Evolutionary conservation across 2,797 vertebrate genomes (phyloP), one percentile per base, ranked within the genome.

Genomic region (Hafferia zeledoni): DNA sequence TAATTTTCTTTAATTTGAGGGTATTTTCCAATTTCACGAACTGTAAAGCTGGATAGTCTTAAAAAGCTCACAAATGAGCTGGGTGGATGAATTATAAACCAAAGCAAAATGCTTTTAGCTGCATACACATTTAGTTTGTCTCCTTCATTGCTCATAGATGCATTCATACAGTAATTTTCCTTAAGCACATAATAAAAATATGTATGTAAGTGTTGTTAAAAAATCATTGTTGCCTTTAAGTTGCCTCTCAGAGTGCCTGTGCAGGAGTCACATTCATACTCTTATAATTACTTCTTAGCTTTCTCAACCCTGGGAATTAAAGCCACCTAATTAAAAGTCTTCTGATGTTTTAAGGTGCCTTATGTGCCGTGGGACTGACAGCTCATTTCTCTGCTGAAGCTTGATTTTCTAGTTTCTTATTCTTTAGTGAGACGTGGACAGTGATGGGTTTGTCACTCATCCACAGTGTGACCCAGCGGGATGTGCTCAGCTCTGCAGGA

Each of bases 1-100:
- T 6, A 33, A 52, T 95, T 87, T 76, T 63, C 63, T 81, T 49
- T 79, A 53, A 57, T 84, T 84, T 69, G 56, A 69, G 30, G n/a
- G 53, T 79, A 23, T 57, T 67, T 55, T 61, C 44, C 17, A 22
- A 31, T 88, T 94, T 87, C 70, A 59, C 52, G 43, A 74, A 11
- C 50, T 69, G 50, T 41, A 39, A 31, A 80, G 27, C 46, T 56
- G 46, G 55, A 33, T 63, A 65, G 24, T 31, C 47, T 77, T 70
- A 35, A 44, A 71, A 57, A 69, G 24, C 35, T 86, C 39, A 5
- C 35, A 63, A 25, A 6, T 71, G 10, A 82, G 11, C 59, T 59
- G 35, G 53, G 41, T 59, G 35, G 41, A 30, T 79, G 39, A 18
- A 9, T 61, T 47, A 27, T 55, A 69, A 87, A 74, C 11, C 43